phyloP scores from a whole-genome alignment of 1,140 invertebrate genomes.

The Eubasilissa regina region DNA sequence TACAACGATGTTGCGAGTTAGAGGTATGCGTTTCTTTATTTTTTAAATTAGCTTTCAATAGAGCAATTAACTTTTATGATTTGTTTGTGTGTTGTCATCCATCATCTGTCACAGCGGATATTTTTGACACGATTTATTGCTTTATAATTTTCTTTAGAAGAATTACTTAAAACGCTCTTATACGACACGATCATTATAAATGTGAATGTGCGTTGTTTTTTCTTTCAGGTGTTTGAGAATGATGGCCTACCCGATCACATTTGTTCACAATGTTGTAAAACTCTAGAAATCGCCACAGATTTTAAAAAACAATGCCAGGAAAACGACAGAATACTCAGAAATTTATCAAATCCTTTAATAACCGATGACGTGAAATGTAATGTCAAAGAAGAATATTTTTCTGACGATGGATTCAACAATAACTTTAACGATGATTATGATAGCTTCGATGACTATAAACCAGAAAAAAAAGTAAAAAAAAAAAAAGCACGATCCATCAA shows the following conservation, averaged over 20 bases:
- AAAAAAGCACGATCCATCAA: slow-evolving; percentile 18
- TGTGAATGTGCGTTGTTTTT: too few relatives aligned
- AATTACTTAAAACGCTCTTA: too few relatives aligned
- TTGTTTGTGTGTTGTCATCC: not conserved
- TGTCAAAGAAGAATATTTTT: slow-evolving; percentile 41
- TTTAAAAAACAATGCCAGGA: slow-evolving; percentile 38
- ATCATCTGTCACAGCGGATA: not conserved
- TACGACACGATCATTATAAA: too few relatives aligned
- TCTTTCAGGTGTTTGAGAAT: slow-evolving; percentile 44
- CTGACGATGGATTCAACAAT: slow-evolving; percentile 36
- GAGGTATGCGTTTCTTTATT: slow-evolving; percentile 28
- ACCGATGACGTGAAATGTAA: not conserved
- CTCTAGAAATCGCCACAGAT: slow-evolving; percentile 29
- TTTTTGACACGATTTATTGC: not conserved
- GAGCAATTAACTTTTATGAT: not conserved
- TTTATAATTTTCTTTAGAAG: too few relatives aligned
- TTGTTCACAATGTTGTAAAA: slow-evolving; percentile 39
- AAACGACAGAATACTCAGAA: slow-evolving; percentile 43
- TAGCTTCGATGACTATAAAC: slow-evolving; percentile 35
- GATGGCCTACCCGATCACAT: slow-evolving; percentile 48
- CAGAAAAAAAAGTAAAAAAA: slow-evolving; percentile 16
- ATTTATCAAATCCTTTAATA: not conserved
- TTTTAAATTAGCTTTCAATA: not conserved
- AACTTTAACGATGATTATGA: slow-evolving; percentile 27
- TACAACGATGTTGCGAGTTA: slow-evolving; percentile 38